Evolutionary conservation across 2,113 vertebrate genomes (phyloP).

Genomic region (Brachyhypopomus gauderio): DNA sequence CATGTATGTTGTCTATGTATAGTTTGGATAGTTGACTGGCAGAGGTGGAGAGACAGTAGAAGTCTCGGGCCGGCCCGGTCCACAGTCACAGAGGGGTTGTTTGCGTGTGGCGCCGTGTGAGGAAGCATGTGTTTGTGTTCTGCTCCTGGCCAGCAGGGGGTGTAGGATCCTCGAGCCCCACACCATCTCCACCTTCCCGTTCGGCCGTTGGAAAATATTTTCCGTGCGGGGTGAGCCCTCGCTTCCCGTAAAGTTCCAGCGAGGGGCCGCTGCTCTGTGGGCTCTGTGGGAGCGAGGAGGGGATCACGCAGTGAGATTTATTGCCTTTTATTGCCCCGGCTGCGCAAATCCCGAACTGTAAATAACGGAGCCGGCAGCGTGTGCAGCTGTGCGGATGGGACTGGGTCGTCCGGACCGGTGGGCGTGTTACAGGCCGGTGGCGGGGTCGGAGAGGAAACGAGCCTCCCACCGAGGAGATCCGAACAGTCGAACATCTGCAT

Average conservation of each 20-base stretch:
- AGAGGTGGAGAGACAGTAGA: neutral
- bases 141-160: conserved; percentile 41
- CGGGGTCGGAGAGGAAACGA: conserved; percentile 21
- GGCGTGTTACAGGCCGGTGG: conserved; percentile 1
- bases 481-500: neutral
- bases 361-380: conserved; percentile 43
- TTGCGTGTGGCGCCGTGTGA: conserved; percentile 5
- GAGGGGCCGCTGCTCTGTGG: conserved; percentile 28
- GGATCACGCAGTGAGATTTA: conserved; percentile 50
- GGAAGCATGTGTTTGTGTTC: conserved; percentile 15
- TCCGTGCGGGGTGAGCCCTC: conserved; percentile 39
- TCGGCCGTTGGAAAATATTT: conserved; percentile 52
- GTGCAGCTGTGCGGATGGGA: conserved; percentile 43
- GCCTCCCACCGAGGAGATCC: neutral
- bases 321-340: conserved; percentile 55
- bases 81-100: conserved; percentile 9
- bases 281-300: conserved; percentile 30
- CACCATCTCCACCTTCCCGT: neutral
- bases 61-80: neutral
- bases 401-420: conserved; percentile 14
- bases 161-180: conserved; percentile 53
- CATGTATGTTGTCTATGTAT: conserved; percentile 7
- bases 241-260: conserved; percentile 34
- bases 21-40: neutral
- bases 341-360: conserved; percentile 54